Base-by-base conservation (phyloP, 1,140 invertebrate genomes). In the Zaprionus camerounensis region DNA sequence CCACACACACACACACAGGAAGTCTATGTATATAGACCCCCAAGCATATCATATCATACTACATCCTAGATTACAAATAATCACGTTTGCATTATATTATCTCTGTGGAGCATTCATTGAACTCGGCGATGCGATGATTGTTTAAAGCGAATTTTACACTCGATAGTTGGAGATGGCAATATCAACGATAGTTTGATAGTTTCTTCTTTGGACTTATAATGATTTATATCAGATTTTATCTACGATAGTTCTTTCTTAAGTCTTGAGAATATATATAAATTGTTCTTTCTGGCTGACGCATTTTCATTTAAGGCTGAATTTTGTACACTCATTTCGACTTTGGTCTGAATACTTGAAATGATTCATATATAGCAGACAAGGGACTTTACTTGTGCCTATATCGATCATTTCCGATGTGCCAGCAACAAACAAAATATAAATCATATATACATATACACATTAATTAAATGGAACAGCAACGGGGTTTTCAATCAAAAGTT, bases 81-180 rank as follows among this genome's bases (percentile, higher is more conserved):
- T 87, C 84, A 88, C 81, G 84, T 88, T 83, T 83, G 62, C 63
- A 78, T 56, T 69, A 62, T 57, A 69, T 69, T 85, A 85, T 85
- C 84, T 87, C 62, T 36, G 26, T n/a, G 55, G 49, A 68, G 67
- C 41, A 80, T 83, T 80, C 83, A 76, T 74, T 80, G 84, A 87
- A 87, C 84, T 87, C 77, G 78, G 66, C 28, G 65, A 28, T 44
- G 59, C 34, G 41, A 17, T 17, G 41, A 41, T 41, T 44, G 28
- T 41, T 61, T 26, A 53, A 20, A 26, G 12, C 58, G 11, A 12
- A 38, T 38, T 69, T 41, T 28, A 34, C 31, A 36, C 24, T 68
- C 28, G n/a, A 17, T 49, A n/a, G 13, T 59, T 68, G 26, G 55
- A 41, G 55, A 24, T 26, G 55, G 13, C 28, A 38, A 31, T 51